Base-by-base conservation (phyloP, 2,888 invertebrate species). In the Plebejus anna region DNA sequence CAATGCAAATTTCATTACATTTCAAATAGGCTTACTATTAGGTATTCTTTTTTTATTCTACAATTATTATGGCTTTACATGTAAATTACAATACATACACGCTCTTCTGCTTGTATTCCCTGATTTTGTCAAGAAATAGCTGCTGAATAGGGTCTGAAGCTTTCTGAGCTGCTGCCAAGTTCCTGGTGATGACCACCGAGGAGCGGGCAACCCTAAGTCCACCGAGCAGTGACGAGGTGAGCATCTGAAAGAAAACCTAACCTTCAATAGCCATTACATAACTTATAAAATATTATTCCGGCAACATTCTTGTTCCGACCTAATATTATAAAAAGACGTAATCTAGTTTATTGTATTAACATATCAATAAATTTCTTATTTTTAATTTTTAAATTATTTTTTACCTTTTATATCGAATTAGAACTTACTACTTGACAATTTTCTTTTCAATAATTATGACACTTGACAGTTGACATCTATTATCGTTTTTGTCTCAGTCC, bases 131-230 rank as follows among this genome's bases (percentile, higher is more conserved):
- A 61, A 99, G 88, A 89, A 99, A 99, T 75, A 99, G 92, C 89
- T 98, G 97, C 89, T 99, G 99, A 85, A 99, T 97, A 4, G 99
- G 98, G 88, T 99, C 99, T 2, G 95, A 90, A 2, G 96, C 96
- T 87, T 97, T 97, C 70, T 96, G 96, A 75, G 96, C 89, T 73
- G 97, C 94, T 77, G 97, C 97, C 83, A 98, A 90, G 88, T 96
- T 97, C 78, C 97, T 95, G 76, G 95, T 95, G 81, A 94, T 90
- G 80, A 95, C 89, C 32, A 92, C 89, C 22, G 94, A 94, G 77
- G 90, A 84, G 80, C 94, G 93, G 76, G 91, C 90, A 71, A 90
- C 92, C 83, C 94, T 91, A 66, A 95, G 88, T 78, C 95, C 91
- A 79, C 86, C 85, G 78, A 95, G 82, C 79, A 95, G 86, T 73